Base-by-base conservation (phyloP, 2,113 vertebrate species). In the Pterocles gutturalis region DNA sequence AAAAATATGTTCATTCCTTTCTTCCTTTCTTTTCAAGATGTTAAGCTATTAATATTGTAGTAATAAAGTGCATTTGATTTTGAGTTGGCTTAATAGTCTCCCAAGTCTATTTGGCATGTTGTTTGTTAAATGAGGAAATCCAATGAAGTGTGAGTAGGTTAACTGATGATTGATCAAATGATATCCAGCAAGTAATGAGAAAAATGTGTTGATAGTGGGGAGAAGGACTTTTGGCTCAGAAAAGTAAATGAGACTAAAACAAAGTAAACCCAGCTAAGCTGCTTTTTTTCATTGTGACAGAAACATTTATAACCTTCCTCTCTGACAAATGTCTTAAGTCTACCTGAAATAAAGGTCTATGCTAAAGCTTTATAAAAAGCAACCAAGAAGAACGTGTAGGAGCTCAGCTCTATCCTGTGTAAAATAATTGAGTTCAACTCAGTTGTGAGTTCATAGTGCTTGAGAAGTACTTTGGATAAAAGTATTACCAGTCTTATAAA, bases 221-320 rank as follows among this genome's bases (percentile, higher is more conserved):
- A 89, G 71, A 83, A 89, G 31, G 31, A 73, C 41, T 87, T 87
- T n/a, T 20, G n/a, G 24, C 80, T 93, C 36, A 36, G 67, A 53
- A 78, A 84, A 70, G n/a, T 77, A 77, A 95, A 80, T 45, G 24
- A 81, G 49, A 73, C 49, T 87, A 77, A 91, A 91, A 38, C 17
- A n/a, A 89, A 91, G 58, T 53, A 93, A 97, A 89, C 41, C 41
- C 76, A 79, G 55, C 28, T 93, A 66, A 94, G 46, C 64, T 81
- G 26, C 4, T 31, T 94, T 86, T 70, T 49, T 48, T 28, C 46
- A 46, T 6, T 34, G 41, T 78, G 61, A 79, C 43, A 82, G 83
- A 76, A 87, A 78, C 70, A 60, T 93, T 84, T 89, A 43, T 84
- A 93, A 82, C 65, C 67, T 43, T 55, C 25, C 10, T 51, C 28